Evolutionary conservation across 2,113 vertebrate species (phyloP), one percentile per base, ranked within the genome.

Genomic region (Rhea americana): DNA sequence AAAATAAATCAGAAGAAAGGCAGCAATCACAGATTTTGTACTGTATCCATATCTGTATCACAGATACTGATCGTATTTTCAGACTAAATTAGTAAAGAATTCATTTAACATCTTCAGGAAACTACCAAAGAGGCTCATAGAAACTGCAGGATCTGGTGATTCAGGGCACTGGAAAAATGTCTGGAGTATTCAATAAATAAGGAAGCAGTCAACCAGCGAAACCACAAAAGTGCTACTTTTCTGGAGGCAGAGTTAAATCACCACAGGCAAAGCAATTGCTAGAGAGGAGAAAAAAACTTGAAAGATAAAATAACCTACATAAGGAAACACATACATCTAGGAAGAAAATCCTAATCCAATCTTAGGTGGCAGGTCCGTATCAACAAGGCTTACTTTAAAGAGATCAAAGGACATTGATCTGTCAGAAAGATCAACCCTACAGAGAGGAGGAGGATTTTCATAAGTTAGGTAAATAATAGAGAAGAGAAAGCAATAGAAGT

Each of bases 151-250:
- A 39, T 15, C 0, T 0, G 48, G 11, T 19, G 35, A 35, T 73
- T 76, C 43, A 2, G 37, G 45, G 77, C 8, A 7, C 21, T 1
- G 1, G 9, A 73, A n/a, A 35, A 37, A 71, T 1, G 1, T 10
- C 67, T 68, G 66, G 37, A 55, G 14, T 1, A 1, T 18, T 92
- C 43, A 37, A 8, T 8, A 11, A 20, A 20, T 17, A 22, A 15
- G 6, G 26, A 39, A 88, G 59, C 73, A n/a, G 39, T 22, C 55
- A 18, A 58, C 28, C 55, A 58, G 30, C 9, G 24, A 73, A 76
- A 77, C 3, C 63, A 47, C n/a, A 11, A 50, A 47, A 53, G 47
- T 21, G 32, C 8, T 43, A 39, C 1, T 0, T 48, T 35, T 15
- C 61, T 37, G 50, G 50, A 73, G 45, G 35, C 59, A 66, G 66